Evolutionary conservation across 2,797 vertebrate genomes (phyloP), one percentile per base, ranked within the genome.

Genomic region (Galaxias olidus): DNA sequence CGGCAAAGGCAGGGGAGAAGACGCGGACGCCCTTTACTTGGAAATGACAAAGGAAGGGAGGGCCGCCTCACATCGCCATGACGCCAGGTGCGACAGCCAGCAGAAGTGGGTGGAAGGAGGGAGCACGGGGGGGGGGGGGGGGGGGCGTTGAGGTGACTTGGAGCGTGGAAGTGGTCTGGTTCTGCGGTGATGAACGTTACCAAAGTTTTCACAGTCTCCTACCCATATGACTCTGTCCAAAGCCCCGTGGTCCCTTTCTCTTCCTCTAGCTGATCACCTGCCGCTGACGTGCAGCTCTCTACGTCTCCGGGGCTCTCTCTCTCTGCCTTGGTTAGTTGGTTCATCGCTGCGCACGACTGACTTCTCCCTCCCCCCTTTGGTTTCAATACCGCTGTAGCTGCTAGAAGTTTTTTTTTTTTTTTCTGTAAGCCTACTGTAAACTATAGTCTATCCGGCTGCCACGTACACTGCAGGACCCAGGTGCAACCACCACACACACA

Each of bases 401-500:
- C 60, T 15, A 63, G 66, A 59, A 72, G 79, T 65, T 68, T 62
- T 72, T 71, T 80, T 80, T 73, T 71, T 71, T 80, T 80, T 73
- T 74, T 66, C 74, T 84, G 66, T 54, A 73, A 74, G 74, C 18
- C 15, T 48, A 18, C 59, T 77, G 72, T 64, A 67, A 89, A 84
- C 84, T 82, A 82, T 83, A 63, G 75, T 65, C 79, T 78, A 74
- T 68, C 76, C 82, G 30, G 62, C 59, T 68, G 66, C 52, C 52
- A 74, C 13, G 49, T 20, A 59, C 6, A 4, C 69, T 43, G 45
- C 71, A 71, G 63, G 72, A 63, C 77, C 82, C 86, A 91, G 86
- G 83, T 91, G 80, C 76, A 79, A 83, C 77, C 74, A 59, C 81
- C 83, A 66, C 46, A 53, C 71, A 68, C 75, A 60, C 63, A 79